Conservation (phyloP, 2,888 invertebrate species). For the Cheilosia vulpina region DNA sequence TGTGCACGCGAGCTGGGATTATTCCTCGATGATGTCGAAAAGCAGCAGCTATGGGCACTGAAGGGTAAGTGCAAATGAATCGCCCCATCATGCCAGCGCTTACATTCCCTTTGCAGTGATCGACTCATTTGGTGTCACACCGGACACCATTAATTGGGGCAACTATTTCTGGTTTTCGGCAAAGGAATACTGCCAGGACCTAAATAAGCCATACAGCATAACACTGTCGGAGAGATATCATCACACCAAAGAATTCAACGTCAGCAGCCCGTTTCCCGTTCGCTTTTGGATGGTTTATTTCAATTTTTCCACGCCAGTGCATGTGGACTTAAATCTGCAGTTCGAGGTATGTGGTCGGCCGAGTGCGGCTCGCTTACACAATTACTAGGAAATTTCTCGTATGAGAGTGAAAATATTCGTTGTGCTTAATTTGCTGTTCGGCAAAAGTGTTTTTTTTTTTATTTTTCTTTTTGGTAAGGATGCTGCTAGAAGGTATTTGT, state of each 20-base stretch:
- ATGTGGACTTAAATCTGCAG: conserved; percentile 78
- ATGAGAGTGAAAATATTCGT: not conserved
- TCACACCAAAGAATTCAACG: conserved; percentile 76
- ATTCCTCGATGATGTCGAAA: conserved; percentile 76
- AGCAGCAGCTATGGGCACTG: conserved; percentile 77
- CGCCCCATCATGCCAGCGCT: not conserved
- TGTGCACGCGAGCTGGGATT: conserved; percentile 78
- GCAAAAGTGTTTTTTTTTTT: not conserved
- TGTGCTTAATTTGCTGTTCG: conserved; percentile 6
- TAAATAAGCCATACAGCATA: conserved; percentile 78
- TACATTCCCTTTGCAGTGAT: conserved; percentile 76
- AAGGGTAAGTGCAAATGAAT: conserved; percentile 77
- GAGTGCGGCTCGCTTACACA: conserved; percentile 6
- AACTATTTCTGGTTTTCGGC: conserved; percentile 79
- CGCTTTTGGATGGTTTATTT: conserved; percentile 78
- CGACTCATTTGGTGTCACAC: conserved; percentile 78
- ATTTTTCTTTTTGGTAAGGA: not conserved
- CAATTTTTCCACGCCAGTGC: conserved; percentile 78
- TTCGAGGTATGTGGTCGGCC: conserved; percentile 77
- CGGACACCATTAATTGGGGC: conserved; percentile 78
- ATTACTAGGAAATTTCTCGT: not conserved
- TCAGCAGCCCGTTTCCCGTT: conserved; percentile 78
- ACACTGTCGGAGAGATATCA: conserved; percentile 76
- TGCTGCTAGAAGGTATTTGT: not conserved
- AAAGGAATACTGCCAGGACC: conserved; percentile 78